These are phyloP conservation scores for Akabosia matsudoensis DNA, from an alignment of 1,140 invertebrate species.

Conservation along the genomic window DNA sequence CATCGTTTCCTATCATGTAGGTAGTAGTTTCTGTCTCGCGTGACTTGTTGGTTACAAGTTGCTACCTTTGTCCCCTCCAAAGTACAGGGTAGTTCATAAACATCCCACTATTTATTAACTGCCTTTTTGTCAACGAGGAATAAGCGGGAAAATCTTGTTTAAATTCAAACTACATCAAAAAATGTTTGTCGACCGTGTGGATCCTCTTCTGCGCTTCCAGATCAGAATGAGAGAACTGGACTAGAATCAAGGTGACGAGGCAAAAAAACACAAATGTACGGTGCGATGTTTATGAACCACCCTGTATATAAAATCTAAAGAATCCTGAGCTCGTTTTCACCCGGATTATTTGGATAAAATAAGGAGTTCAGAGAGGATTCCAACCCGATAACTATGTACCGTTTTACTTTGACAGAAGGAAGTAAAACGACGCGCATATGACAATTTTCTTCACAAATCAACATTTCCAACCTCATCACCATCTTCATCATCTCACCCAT, in stretches of 20 bases:
- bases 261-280: no score
- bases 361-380: constrained; percentile 7
- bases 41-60: neutral
- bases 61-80: neutral
- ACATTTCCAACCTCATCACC: neutral
- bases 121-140: no score
- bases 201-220: no score
- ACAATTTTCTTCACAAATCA: constrained; percentile 25
- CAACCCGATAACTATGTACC: neutral
- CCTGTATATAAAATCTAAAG: neutral
- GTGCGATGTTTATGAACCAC: no score
- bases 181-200: no score
- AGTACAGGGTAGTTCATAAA: no score
- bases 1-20: neutral
- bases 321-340: neutral
- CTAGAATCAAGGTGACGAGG: no score
- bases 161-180: no score
- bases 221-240: no score
- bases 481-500: neutral
- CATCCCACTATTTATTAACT: no score
- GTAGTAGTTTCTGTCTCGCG: neutral
- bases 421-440: neutral
- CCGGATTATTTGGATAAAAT: constrained; percentile 14
- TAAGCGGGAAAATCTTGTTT: no score
- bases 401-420: neutral